Percentiles rank a stretch among this genome's conserved stretches.
Conservation (phyloP, 2,113 vertebrate genomes). For the Rattus norvegicus region GRCr8 NC_086019.1:133750501-133751000, state of each 20-base stretch:
- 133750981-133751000: neutral
- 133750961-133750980: too few species aligned
- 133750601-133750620: constrained; percentile 54
- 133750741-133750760: neutral
- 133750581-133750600: constrained; percentile 80
- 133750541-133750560: constrained; percentile 85
- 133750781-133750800: neutral
- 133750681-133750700: neutral
- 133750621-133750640: constrained; percentile 41
- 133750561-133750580: constrained; percentile 77
- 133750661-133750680: neutral
- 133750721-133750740: neutral
- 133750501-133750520: constrained; percentile 84
- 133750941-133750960: too few species aligned
- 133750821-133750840: neutral
- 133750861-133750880: neutral
- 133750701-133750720: neutral
- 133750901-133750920: neutral
- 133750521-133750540: constrained; percentile 73
- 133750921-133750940: too few species aligned
- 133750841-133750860: neutral
- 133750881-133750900: neutral
- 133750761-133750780: neutral
- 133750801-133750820: neutral
- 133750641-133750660: constrained; percentile 68